phyloP scores from a whole-genome alignment of 2,797 vertebrate genomes.

The Leontocebus nigricollis region DNA sequence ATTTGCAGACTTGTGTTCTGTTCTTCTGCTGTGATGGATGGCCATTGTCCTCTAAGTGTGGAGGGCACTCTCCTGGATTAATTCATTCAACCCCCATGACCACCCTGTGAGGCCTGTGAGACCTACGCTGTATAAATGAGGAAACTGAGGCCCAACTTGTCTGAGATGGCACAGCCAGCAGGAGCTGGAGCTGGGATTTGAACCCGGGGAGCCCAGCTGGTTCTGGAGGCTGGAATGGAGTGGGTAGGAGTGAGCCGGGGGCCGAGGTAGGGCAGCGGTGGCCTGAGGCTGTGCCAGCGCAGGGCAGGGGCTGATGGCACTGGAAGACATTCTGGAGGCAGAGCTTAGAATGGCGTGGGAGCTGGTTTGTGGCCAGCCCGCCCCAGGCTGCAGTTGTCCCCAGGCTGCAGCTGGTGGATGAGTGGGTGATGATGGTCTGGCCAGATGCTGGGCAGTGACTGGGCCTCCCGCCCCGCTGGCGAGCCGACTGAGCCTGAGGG shows the following conservation, averaged over 20 bases:
- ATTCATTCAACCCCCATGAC: not conserved
- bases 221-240: not conserved
- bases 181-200: not conserved
- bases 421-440: not conserved
- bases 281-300: not conserved
- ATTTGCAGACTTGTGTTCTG: not conserved
- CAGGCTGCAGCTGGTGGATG: not conserved
- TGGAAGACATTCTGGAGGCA: not conserved
- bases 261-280: rapidly evolving
- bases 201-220: not conserved
- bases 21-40: not conserved
- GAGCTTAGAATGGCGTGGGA: not conserved
- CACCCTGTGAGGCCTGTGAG: not conserved
- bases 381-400: not conserved
- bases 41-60: not conserved
- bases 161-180: not conserved
- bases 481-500: not conserved
- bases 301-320: not conserved
- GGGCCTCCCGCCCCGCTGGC: not conserved
- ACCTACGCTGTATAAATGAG: rapidly evolving
- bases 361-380: not conserved
- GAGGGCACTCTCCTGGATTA: not conserved
- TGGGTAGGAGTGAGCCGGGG: rapidly evolving
- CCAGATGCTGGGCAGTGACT: not conserved
- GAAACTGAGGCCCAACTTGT: not conserved